Evolutionary conservation across 2,113 vertebrate species (phyloP).

Genomic region (Boulengerochromis microlepis): DNA sequence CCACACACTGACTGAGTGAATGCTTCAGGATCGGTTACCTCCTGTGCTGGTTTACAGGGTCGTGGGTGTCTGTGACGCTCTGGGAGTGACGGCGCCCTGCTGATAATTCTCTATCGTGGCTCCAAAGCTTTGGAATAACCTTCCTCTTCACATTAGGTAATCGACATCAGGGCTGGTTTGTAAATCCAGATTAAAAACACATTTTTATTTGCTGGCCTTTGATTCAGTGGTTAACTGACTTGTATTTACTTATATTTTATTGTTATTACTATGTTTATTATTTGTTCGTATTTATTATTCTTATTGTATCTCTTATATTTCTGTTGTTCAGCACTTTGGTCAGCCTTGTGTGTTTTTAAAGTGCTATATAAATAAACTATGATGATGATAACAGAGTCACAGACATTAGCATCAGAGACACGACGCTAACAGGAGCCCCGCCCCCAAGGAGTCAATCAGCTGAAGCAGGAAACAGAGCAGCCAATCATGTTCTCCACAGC

Average conservation of each 20-base stretch:
- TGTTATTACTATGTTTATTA: background rate
- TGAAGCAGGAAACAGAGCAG: background rate
- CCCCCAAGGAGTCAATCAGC: background rate
- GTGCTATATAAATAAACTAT: background rate
- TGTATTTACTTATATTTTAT: background rate
- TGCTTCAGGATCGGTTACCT: background rate
- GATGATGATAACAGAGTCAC: background rate
- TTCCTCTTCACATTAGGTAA: background rate
- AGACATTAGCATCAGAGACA: background rate
- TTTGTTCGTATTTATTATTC: rapidly evolving
- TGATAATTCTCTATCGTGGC: background rate
- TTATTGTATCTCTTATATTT: background rate
- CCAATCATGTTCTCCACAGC: background rate
- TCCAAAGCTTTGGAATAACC: background rate
- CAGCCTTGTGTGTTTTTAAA: background rate
- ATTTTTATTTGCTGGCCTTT: background rate
- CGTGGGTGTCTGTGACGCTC: background rate
- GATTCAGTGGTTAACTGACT: background rate
- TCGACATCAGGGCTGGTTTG: background rate
- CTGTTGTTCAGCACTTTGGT: background rate
- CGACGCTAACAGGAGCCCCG: rapidly evolving
- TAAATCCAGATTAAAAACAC: background rate
- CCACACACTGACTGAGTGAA: background rate
- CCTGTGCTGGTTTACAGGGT: background rate
- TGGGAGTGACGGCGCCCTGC: background rate